These are phyloP conservation scores for Penaeus japonicus DNA, from an alignment of 1,140 invertebrate genomes.

Conservation along the genomic window DNA sequence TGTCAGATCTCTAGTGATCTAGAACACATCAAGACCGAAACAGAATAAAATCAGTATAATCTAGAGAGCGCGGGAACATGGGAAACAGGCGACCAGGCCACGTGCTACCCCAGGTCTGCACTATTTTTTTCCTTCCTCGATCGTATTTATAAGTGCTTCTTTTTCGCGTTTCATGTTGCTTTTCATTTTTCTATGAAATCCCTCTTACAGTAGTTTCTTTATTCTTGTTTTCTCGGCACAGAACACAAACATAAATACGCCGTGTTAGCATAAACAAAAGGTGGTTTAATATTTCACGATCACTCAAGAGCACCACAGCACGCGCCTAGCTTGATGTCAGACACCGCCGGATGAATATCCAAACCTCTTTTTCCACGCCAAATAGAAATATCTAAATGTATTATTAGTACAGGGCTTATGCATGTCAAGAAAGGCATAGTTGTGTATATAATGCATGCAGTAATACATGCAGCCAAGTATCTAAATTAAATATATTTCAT, in stretches of 20 bases:
- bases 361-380: too few relatives aligned
- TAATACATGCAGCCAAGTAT: too few relatives aligned
- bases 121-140: neutral
- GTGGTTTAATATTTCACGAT: constrained; percentile 45
- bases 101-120: constrained; percentile 18
- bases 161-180: neutral
- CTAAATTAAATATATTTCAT: too few relatives aligned
- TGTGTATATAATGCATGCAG: too few relatives aligned
- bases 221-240: too few relatives aligned
- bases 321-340: constrained; percentile 25
- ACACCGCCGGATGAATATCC: constrained; percentile 3
- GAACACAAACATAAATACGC: too few relatives aligned
- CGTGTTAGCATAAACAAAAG: neutral
- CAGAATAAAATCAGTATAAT: neutral
- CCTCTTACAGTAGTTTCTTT: too few relatives aligned
- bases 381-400: too few relatives aligned
- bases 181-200: neutral
- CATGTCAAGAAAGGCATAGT: too few relatives aligned
- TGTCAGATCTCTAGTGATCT: too few relatives aligned
- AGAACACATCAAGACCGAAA: too few relatives aligned
- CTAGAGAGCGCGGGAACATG: neutral
- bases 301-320: constrained; percentile 27
- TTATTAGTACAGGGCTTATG: too few relatives aligned
- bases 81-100: constrained; percentile 32
- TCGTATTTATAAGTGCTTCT: neutral